Base-by-base conservation (phyloP, 2,888 invertebrate genomes). In the Mythimna loreyi region DNA sequence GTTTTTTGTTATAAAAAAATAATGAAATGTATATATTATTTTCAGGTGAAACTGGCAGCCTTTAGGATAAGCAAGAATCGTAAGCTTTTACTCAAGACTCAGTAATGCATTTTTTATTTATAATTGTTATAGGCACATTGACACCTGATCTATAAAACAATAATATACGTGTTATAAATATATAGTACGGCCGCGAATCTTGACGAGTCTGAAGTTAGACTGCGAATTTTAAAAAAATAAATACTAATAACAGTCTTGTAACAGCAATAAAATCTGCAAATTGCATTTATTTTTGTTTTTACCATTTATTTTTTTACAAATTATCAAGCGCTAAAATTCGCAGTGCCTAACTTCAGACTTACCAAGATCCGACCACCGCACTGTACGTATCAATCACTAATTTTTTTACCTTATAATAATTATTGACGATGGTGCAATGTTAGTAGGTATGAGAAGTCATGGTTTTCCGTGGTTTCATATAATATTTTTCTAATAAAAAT, bases 41-140 rank as follows among this genome's bases (percentile, higher is more conserved):
- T 81, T 49, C 80, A 81, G 82, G 64, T 81, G 43, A 80, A 33
- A 53, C 43, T 58, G 61, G 62, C 67, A 47, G 64, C 30, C 11
- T 36, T 69, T 63, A 50, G 0, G 43, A 43, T 64, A 69, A 72
- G 57, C 59, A 78, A 78, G 53, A 83, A 72, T 67, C 59, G 59
- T 74, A 70, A 65, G 70, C 69, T 81, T 83, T 73, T 67, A 78
- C 50, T 65, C 58, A n/a, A 66, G 56, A 78, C 57, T 69, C 64
- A 67, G 59, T 62, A 78, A 71, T 74, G 77, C 69, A 81, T 75
- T 72, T 80, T 63, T 58, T 61, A 62, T 61, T 81, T 70, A 63
- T 58, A 61, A 64, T 67, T 71, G 43, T 36, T 60, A 16, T 72
- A 77, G 40, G 67, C 58, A 68, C 67, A 62, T 50, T 62, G 45